phyloP scores from a whole-genome alignment of 2,888 invertebrate genomes.

The Nesidiocoris tenuis region DNA sequence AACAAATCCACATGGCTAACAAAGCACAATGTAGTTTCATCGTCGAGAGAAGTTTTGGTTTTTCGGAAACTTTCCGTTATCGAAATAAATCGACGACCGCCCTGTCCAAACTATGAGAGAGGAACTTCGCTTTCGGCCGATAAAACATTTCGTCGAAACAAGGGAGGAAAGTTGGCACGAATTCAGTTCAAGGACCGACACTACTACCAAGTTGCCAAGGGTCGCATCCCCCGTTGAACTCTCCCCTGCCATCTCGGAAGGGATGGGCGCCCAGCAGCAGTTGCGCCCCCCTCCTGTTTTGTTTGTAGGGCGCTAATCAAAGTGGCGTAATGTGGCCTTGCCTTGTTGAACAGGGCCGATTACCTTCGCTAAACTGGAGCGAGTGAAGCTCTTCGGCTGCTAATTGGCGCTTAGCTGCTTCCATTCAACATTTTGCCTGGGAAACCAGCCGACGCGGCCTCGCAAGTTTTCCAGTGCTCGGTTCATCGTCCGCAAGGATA shows the following conservation, averaged over 20 bases:
- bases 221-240: not conserved
- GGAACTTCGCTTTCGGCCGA: not conserved
- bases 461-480: no score
- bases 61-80: no score
- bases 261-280: conserved; percentile 9
- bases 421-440: not conserved
- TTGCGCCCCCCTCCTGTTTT: conserved; percentile 18
- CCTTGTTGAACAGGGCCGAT: conserved; percentile 24
- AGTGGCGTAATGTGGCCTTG: conserved; percentile 22
- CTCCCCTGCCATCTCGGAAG: not conserved
- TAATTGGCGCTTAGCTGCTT: not conserved
- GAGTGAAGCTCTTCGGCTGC: not conserved
- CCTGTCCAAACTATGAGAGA: no score
- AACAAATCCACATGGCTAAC: no score
- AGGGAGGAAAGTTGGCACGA: not conserved
- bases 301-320: conserved; percentile 25
- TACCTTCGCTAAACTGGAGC: not conserved
- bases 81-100: not conserved
- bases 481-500: no score
- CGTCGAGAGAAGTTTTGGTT: no score
- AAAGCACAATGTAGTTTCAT: no score
- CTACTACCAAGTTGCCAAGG: not conserved
- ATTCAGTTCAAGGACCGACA: not conserved
- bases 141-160: not conserved
- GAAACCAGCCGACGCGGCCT: no score